Evolutionary conservation across 2,113 vertebrate species (phyloP).

Genomic region (Odontophorus gujanensis): DNA sequence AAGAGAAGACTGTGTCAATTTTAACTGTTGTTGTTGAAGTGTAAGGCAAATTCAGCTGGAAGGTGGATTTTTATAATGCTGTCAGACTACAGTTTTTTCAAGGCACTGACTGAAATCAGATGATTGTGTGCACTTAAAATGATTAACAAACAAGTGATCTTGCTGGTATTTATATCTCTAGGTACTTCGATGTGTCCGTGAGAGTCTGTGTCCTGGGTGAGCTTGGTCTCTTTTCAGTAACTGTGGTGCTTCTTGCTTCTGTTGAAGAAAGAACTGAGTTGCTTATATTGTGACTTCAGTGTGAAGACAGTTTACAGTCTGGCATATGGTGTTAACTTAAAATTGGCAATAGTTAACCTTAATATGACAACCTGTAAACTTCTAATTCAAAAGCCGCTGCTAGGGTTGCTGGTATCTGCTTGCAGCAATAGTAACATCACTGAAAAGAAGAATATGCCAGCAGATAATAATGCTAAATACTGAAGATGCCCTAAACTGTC

Average conservation of each 20-base stretch:
- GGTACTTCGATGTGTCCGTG: constrained; percentile 7
- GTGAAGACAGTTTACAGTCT: constrained; percentile 53
- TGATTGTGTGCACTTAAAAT: not conserved
- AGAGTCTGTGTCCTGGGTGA: not conserved
- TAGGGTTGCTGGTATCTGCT: not conserved
- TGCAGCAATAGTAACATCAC: not conserved
- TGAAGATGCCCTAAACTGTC: not conserved
- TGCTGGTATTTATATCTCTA: not conserved
- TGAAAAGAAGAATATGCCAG: not conserved
- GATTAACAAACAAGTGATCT: constrained; percentile 16
- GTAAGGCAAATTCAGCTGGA: not conserved
- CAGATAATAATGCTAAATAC: not conserved
- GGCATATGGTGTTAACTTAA: constrained; percentile 60
- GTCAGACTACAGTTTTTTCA: not conserved
- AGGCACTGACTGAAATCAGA: not conserved
- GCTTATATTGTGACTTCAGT: constrained; percentile 25
- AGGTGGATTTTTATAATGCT: not conserved
- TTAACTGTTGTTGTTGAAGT: not conserved
- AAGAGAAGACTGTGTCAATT: not conserved
- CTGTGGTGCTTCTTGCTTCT: not conserved
- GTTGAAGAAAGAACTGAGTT: not conserved
- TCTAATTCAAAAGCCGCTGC: constrained; percentile 42
- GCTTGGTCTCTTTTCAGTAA: not conserved
- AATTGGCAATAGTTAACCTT: constrained; percentile 66
- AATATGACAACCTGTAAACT: constrained; percentile 64